phyloP scores from a whole-genome alignment of 1,140 invertebrate genomes.

The Microplitis demolitor region DNA sequence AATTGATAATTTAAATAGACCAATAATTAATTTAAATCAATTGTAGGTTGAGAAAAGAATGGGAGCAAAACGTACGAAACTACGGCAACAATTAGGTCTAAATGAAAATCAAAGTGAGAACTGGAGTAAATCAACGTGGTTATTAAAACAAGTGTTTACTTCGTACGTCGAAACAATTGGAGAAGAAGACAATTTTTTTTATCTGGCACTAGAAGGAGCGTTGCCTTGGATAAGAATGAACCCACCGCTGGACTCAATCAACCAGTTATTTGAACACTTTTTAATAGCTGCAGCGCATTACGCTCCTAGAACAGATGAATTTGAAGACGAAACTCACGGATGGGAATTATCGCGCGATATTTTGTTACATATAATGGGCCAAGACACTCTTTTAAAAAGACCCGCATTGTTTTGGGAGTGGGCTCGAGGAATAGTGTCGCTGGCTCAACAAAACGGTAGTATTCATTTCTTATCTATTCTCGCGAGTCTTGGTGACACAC shows the following conservation, averaged over 20 bases:
- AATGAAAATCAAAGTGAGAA: conserved; percentile 21
- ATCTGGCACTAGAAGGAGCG: conserved; percentile 47
- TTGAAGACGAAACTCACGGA: conserved; percentile 37
- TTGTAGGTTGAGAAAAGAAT: conserved; percentile 37
- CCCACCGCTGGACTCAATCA: conserved; percentile 45
- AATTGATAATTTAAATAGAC: conserved; percentile 12
- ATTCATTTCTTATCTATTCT: conserved; percentile 50
- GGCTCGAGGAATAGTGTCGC: conserved; percentile 42
- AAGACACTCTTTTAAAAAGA: conserved; percentile 38
- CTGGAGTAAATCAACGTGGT: conserved; percentile 48
- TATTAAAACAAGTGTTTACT: conserved; percentile 51
- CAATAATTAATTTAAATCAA: background rate
- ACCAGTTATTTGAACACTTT: conserved; percentile 48
- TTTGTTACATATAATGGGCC: conserved; percentile 44
- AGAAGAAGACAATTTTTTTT: conserved; percentile 38
- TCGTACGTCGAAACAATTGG: conserved; percentile 39
- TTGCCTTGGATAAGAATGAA: conserved; percentile 50
- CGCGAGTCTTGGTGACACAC: conserved; percentile 51
- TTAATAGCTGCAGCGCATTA: conserved; percentile 49
- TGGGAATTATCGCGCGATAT: conserved; percentile 54
- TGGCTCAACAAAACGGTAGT: conserved; percentile 42
- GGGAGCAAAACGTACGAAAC: conserved; percentile 28
- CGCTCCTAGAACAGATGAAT: conserved; percentile 36
- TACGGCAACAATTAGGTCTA: conserved; percentile 34
- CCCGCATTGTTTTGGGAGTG: conserved; percentile 52